Base-by-base conservation (phyloP, 2,888 invertebrate genomes). In the Troides oblongomaculatus region DNA sequence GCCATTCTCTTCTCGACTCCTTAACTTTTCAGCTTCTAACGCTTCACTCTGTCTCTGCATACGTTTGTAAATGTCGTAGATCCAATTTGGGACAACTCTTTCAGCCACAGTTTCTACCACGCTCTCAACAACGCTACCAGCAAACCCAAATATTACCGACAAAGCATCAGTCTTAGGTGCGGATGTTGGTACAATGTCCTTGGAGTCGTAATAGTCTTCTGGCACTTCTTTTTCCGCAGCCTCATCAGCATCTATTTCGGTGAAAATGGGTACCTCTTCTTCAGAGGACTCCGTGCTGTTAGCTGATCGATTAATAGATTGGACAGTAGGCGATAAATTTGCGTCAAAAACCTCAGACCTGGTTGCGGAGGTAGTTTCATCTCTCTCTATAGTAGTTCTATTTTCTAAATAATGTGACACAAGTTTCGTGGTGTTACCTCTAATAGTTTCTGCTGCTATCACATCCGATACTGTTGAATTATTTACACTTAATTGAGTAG, bases 1-100 rank as follows among this genome's bases (percentile, higher is more conserved):
- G 0, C 93, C 93, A 77, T 93, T 93, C 73, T 93, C 93, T 74
- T 93, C 93, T 25, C 88, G 83, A 74, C 93, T 93, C 71, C 93
- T 84, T 59, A 93, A 75, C 53, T 84, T 86, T 74, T 93, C 90
- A 0, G 89, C 88, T 77, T 93, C 93, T 66, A 93, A 72, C 10
- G 89, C 89, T 72, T 92, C 91, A 68, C 79, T 92, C 74, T 93
- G 93, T 65, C 80, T 84, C 78, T 93, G 93, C 88, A 93, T 91
- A 68, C 93, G 81, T 72, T 84, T 89, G 66, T 92, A 89, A 59
- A 93, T 72, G 71, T 93, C 92, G 71, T 81, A 88, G 1, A 93
- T 79, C 10, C 89, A 84, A 72, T 92, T 89, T 0, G 93, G 93
- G 0, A 93, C 88, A 0, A 93, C 88, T 75, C 83, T 85, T 69